Base-by-base conservation (phyloP, 2,888 invertebrate genomes). In the Pseudococcus jackbeardsleyi region DNA sequence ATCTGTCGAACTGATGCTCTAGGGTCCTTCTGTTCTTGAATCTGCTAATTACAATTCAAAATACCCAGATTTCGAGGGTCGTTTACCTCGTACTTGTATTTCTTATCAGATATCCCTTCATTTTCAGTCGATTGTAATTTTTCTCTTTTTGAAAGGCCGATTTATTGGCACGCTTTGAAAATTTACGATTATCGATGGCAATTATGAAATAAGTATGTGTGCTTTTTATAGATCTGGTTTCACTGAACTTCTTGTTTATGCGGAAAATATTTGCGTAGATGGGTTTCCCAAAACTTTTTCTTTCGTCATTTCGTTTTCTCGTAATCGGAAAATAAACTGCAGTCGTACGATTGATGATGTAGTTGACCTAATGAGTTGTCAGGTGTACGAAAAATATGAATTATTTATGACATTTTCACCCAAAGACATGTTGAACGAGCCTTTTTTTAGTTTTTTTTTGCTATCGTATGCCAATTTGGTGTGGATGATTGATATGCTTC, bases 181-280 rank as follows among this genome's bases (percentile, higher is more conserved):
- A 54, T 7, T n/a, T n/a, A 54, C 54, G 15, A n/a, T 54, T 54
- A 54, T n/a, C 17, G 54, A n/a, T 8, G 54, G 7, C 17, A n/a
- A 54, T 54, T 17, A n/a, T 54, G 17, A 54, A 54, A 54, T 54
- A 54, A n/a, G 5, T 12, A 15, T 4, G 4, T 15, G 12, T 15
- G 15, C 15, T 68, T 68, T 68, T 68, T 12, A 68, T 26, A 68
- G 68, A 68, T 68, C 68, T 12, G 26, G 68, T 68, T 68, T 26
- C 68, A 68, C 68, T 68, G 9, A 4, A 50, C 11, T 42, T 12
- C 48, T 50, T 15, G 15, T 50, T 15, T 7, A 4, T 54, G 54
- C 48, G 64, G 68, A 68, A 68, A 68, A 68, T 8, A 4, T 9
- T 9, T 19, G 9, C 7, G 4, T 68, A 19, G 68, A 15, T 15